Percentiles rank a stretch among this genome's conserved stretches.
Evolutionary conservation across 37 sponge, comb jelly and placozoan genomes (phyloP).

Genomic region (Corticium candelabrum): DNA sequence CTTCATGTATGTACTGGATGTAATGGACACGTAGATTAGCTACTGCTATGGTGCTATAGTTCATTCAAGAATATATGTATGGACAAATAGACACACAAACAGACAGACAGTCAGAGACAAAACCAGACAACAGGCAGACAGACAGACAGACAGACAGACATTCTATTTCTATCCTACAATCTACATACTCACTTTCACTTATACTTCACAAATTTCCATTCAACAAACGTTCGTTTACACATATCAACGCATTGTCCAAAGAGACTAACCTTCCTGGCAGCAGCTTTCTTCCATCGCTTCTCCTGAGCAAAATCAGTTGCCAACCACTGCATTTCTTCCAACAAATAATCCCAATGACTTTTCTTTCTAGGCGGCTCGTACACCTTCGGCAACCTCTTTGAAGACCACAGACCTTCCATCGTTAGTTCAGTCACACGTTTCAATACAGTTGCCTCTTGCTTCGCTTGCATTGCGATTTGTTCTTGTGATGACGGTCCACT

Average conservation of each 20-base stretch:
- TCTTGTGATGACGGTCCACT: constrained; percentile 36
- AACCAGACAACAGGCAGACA: not conserved
- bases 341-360: constrained; percentile 85
- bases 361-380: constrained; percentile 62
- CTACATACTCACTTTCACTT: constrained; percentile 20
- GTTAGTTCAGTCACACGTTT: constrained; percentile 74
- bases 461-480: constrained; percentile 79
- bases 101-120: no score
- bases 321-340: constrained; percentile 98
- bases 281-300: constrained; percentile 77
- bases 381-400: constrained; percentile 87
- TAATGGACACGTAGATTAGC: no score
- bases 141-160: not conserved
- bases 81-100: no score
- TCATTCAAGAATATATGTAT: no score
- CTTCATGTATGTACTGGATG: no score
- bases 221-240: not conserved
- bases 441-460: constrained; percentile 82
- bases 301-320: constrained; percentile 93
- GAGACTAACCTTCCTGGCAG: constrained; percentile 61
- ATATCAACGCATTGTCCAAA: no score
- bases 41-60: no score
- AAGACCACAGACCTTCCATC: constrained; percentile 89
- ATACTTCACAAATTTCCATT: constrained; percentile 48
- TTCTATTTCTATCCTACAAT: not conserved